Evolutionary conservation across 2,888 invertebrate genomes (phyloP).

Genomic region (Epsilonema sp.): DNA sequence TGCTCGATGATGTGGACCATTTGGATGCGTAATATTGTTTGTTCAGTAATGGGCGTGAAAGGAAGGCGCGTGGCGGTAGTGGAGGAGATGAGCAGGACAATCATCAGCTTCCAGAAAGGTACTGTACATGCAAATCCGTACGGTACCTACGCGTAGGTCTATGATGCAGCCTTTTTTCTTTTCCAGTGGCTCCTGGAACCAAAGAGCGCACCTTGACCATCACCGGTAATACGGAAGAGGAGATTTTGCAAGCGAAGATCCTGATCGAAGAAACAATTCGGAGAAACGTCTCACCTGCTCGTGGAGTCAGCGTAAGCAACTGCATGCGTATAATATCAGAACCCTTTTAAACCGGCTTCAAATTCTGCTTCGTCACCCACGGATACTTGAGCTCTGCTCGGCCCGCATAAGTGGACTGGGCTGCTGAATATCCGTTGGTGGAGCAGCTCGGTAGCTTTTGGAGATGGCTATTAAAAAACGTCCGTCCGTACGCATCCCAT

Average conservation of each 20-base stretch:
- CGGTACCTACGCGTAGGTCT: not conserved
- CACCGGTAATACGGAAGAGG: constrained; percentile 75
- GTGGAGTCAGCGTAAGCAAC: too few species aligned
- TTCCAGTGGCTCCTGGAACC: constrained; percentile 73
- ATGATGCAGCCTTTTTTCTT: constrained; percentile 17
- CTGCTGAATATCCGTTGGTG: too few species aligned
- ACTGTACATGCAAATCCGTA: not conserved
- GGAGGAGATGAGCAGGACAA: constrained; percentile 91
- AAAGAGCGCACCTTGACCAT: constrained; percentile 85
- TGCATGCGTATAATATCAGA: too few species aligned
- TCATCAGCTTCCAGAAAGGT: constrained; percentile 98
- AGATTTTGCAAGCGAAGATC: constrained; percentile 73
- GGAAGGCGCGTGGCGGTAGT: constrained; percentile 94
- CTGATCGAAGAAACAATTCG: constrained; percentile 84
- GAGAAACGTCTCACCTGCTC: constrained; percentile 72
- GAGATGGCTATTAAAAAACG: too few species aligned
- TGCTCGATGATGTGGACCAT: not conserved
- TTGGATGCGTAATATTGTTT: not conserved
- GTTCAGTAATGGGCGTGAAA: constrained; percentile 87
- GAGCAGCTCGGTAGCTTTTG: too few species aligned
- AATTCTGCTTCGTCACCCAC: too few species aligned
- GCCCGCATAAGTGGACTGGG: too few species aligned
- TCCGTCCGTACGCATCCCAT: too few species aligned
- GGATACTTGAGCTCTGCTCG: too few species aligned
- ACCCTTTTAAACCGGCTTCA: too few species aligned